Base-by-base conservation (phyloP, 2,113 vertebrate genomes). In the Psammodynastes pulverulentus region DNA sequence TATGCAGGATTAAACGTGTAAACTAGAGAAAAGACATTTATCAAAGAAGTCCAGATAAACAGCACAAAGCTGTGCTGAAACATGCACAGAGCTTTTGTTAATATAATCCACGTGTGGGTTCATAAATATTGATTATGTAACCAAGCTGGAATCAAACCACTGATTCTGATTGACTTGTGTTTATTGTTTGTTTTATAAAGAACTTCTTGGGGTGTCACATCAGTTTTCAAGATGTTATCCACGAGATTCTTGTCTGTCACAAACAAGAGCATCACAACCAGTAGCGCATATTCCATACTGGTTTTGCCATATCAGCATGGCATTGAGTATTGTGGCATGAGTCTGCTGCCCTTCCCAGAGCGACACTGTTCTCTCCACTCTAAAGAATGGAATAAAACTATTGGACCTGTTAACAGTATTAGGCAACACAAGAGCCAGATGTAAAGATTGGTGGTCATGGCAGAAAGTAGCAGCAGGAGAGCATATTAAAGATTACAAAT, bases 91-190 rank as follows among this genome's bases (percentile, higher is more conserved):
- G 34, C 53, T 39, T 39, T 58, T 17, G 34, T 58, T 58, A 89
- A 52, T 87, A 34, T 53, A 87, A 6, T 21, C 34, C n/a, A 86
- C 21, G 13, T 8, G 0, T 21, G n/a, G 52, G n/a, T 87, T 21
- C 48, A 49, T 52, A 49, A 87, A n/a, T 34, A 49, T 87, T 87
- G 48, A 87, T 87, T 51, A 51, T 87, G 15, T 29, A 87, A 87
- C 48, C 24, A 86, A 48, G 24, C 46, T 49, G 12, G 26, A 86
- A 26, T 29, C 85, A 86, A 86, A n/a, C 24, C 26, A 17, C 4
- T 86, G 46, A n/a, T 51, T 86, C 9, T 86, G 54, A 95, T 92
- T 95, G 93, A 86, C 26, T 86, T 43, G 24, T 48, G 45, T 46
- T 86, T 48, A 48, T 86, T 86, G 46, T 23, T 24, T 26, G 43